Conservation (phyloP, 2,113 vertebrate genomes). For the Perca fluviatilis region DNA sequence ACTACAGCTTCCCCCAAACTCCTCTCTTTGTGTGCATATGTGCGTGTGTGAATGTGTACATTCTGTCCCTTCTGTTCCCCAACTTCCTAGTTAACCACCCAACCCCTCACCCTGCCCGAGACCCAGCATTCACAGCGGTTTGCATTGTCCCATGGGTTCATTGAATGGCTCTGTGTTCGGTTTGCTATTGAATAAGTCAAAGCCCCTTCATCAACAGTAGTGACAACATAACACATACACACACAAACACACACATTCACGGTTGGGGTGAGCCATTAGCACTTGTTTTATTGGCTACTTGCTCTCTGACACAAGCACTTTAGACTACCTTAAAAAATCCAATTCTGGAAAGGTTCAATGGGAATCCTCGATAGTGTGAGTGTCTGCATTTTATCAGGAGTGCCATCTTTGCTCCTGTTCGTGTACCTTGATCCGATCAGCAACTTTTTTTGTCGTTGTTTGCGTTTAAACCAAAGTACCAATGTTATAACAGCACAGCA, state of each 20-base stretch:
- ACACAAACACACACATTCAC: slow-evolving; percentile 40
- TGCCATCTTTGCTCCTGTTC: neutral
- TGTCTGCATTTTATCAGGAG: slow-evolving; percentile 24
- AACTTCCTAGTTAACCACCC: slow-evolving; percentile 43
- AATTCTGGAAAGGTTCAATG: slow-evolving; percentile 22
- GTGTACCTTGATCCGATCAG: neutral
- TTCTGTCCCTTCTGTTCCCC: slow-evolving; percentile 22
- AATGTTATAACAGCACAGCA: neutral
- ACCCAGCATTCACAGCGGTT: slow-evolving; percentile 41
- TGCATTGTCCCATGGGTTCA: slow-evolving; percentile 50
- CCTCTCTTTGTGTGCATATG: neutral
- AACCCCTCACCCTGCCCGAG: slow-evolving; percentile 20
- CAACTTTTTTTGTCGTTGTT: slow-evolving; percentile 14
- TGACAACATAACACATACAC: slow-evolving; percentile 48
- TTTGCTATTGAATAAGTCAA: slow-evolving; percentile 57
- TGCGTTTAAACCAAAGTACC: neutral
- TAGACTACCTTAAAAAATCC: slow-evolving; percentile 45
- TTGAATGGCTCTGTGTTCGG: slow-evolving; percentile 43
- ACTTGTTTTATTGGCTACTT: slow-evolving; percentile 53
- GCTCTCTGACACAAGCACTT: slow-evolving; percentile 46
- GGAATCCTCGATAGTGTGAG: slow-evolving; percentile 1
- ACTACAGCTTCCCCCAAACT: neutral
- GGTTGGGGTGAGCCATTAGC: slow-evolving; percentile 36
- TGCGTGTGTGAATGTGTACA: neutral
- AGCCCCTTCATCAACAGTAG: slow-evolving; percentile 46